Percentiles rank a stretch among this genome's conserved stretches.
Evolutionary conservation across 2,113 vertebrate genomes (phyloP).

Genomic region (Poeciliopsis prolifica): DNA sequence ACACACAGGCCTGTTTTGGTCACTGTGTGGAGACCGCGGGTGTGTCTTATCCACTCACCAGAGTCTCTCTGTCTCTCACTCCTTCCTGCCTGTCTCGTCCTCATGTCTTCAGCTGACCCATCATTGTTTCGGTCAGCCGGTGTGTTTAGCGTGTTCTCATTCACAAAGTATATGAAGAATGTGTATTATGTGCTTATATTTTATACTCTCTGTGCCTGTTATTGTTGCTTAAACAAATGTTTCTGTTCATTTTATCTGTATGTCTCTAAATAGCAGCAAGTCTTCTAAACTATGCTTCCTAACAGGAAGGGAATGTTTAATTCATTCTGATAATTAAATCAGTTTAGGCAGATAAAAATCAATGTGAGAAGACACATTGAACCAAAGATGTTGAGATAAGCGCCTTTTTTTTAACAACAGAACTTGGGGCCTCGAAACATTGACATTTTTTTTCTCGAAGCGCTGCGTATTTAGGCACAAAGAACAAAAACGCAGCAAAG

Average conservation of each 20-base stretch:
- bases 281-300: neutral
- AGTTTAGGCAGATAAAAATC: neutral
- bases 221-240: neutral
- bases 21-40: conserved; percentile 26
- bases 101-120: conserved; percentile 38
- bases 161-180: neutral
- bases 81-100: conserved; percentile 68
- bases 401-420: neutral
- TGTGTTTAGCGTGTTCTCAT: conserved; percentile 2
- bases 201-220: too few relatives aligned
- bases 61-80: conserved; percentile 51
- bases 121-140: conserved; percentile 29
- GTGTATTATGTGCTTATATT: neutral
- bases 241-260: neutral
- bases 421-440: too few relatives aligned
- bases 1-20: conserved; percentile 5
- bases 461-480: neutral
- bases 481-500: too few relatives aligned
- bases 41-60: conserved; percentile 55
- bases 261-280: neutral
- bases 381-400: neutral
- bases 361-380: neutral
- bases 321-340: neutral
- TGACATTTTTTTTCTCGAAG: too few relatives aligned
- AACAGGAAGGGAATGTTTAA: neutral